A percentile compares a stretch with the other conserved stretches of the same genome.
These are phyloP conservation scores for Ciconia boyciana DNA, from an alignment of 2,113 vertebrate genomes.

Conservation along the genomic window DNA sequence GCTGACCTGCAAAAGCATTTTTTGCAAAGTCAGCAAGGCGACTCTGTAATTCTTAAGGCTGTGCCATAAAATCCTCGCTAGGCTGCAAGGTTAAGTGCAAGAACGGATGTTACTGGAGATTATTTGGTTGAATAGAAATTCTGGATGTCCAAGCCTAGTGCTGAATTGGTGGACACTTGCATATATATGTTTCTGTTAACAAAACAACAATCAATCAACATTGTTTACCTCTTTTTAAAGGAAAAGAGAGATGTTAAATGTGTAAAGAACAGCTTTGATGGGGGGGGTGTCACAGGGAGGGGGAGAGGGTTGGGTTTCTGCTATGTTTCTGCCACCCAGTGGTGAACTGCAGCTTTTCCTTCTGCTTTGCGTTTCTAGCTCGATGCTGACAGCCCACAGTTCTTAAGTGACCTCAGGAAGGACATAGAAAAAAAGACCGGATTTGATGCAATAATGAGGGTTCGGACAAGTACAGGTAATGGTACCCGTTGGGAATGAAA, in stretches of 20 bases:
- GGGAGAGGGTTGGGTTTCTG: neutral
- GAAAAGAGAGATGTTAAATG: neutral
- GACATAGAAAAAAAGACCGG: slow-evolving; percentile 84
- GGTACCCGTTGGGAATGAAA: neutral
- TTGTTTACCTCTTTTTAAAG: neutral
- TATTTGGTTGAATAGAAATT: neutral
- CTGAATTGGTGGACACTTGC: neutral
- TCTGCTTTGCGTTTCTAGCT: slow-evolving; percentile 66
- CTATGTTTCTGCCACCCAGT: slow-evolving; percentile 20
- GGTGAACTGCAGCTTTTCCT: neutral
- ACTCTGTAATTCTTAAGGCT: neutral
- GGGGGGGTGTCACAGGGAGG: accelerated
- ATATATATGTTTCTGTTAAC: neutral
- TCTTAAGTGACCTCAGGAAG: slow-evolving; percentile 87
- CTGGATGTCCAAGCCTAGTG: neutral
- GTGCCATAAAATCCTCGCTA: neutral
- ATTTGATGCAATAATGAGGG: slow-evolving; percentile 94
- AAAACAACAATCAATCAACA: too few species aligned
- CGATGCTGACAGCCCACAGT: slow-evolving; percentile 80
- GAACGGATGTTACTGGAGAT: neutral
- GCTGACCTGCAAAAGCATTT: neutral
- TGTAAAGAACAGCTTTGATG: neutral
- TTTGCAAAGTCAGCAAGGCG: neutral
- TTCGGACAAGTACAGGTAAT: slow-evolving; percentile 93
- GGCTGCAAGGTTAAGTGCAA: neutral